Evolutionary conservation across 2,113 vertebrate species (phyloP), one percentile per base, ranked within the genome.

Genomic region (Paedocypris sp.): DNA sequence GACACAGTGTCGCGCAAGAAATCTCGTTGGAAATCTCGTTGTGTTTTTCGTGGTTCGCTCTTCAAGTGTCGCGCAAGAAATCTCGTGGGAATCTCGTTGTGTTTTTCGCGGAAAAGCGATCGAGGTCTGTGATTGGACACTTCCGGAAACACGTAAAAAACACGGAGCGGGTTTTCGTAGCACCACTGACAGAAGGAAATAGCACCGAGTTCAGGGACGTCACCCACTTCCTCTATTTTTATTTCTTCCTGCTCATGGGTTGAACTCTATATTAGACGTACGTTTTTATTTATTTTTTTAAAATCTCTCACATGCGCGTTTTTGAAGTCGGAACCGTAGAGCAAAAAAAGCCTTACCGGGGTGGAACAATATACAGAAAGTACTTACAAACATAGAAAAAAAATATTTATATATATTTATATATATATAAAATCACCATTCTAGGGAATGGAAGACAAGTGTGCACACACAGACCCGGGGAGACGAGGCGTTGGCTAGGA

Each of bases 371-470:
- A 88, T 83, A 95, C 88, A 88, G 86, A 83, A 94, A 85, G 87
- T 91, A 93, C 90, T 93, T 91, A 95, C 89, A 91, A 89, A 91
- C 88, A 86, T 76, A 90, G 85, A 89, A 81, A 90, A 89, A 83
- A 89, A 83, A 78, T 82, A 85, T 85, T 78, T 84, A 81, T 86
- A 80, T 84, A 77, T 80, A 84, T 84, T 71, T 80, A 82, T 85
- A 84, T 86, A 90, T 83, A 88, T 79, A n/a, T n/a, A n/a, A n/a
- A 91, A 91, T 90, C 85, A 89, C 91, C 92, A 90, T 81, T 91
- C 85, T 71, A 80, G 79, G 80, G 78, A 84, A 15, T 76, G 78
- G 59, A 66, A 73, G 84, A 83, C 75, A 81, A 82, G 78, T 88
- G 85, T 83, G 73, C 72, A 90, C 77, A 65, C 69, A 69, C 47